phyloP scores from a whole-genome alignment of 2,113 vertebrate genomes.

The Sprattus sprattus region DNA sequence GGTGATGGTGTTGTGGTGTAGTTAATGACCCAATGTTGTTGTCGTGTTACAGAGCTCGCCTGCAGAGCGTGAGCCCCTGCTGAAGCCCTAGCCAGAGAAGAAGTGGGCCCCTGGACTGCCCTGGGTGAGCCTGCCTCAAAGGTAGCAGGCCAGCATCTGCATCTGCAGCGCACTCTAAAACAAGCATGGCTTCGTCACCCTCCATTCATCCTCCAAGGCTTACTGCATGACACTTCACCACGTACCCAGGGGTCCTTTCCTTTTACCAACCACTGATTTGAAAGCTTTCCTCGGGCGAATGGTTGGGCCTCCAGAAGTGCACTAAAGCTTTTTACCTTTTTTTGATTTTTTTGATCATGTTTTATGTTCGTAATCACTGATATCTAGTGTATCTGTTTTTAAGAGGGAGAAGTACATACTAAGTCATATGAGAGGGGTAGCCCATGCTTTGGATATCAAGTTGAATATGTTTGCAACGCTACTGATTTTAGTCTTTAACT shows the following conservation, averaged over 20 bases:
- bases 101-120: neutral
- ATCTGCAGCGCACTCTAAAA: neutral
- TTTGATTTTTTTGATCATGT: conserved; percentile 12
- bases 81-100: conserved; percentile 41
- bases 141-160: neutral
- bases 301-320: neutral
- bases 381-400: neutral
- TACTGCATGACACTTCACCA: neutral
- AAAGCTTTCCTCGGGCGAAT: neutral
- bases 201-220: neutral
- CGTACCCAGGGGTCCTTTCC: neutral
- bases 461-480: neutral
- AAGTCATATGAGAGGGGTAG: neutral
- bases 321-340: neutral
- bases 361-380: too few relatives aligned
- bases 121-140: neutral
- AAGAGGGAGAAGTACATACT: neutral
- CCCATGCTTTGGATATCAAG: neutral
- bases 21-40: neutral
- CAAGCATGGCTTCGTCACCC: neutral
- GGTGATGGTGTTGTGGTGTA: neutral
- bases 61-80: conserved; percentile 66
- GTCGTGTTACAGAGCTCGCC: conserved; percentile 56
- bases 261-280: neutral
- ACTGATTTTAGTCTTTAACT: neutral